Evolutionary conservation across 2,797 vertebrate species (phyloP), one percentile per base, ranked within the genome.

Genomic region (Tragelaphus oryx): DNA sequence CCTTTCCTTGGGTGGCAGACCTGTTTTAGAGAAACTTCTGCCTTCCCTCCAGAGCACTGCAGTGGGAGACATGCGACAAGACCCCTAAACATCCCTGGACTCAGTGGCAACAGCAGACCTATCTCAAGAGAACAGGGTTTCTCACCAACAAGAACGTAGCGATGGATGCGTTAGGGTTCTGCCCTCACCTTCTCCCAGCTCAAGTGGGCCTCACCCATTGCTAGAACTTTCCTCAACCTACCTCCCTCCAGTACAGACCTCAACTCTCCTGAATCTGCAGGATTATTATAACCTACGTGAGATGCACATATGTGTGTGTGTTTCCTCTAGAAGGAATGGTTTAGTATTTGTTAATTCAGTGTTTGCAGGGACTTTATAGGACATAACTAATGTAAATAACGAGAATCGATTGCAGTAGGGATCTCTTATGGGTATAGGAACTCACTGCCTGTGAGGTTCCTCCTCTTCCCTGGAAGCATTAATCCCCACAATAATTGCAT

Each of bases 351-450:
- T 24, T 71, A 16, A 41, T 24, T 71, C 20, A 1, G 22, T 2
- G 30, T 20, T 50, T 59, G 11, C 16, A 6, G n/a, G 1, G n/a
- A 13, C 83, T 13, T 10, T n/a, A 2, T 4, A 54, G 20, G 48
- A 54, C 20, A 8, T 8, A 17, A 4, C 37, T 2, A 16, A 48
- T 30, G 1, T 4, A 22, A 24, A 24, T 33, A 11, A 44, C 0
- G 9, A 82, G 50, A 68, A 18, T 1, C 0, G 10, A n/a, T 2
- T 2, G 4, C 0, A 6, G n/a, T 0, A 33, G 6, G 7, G 2
- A 4, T 16, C 55, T 30, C 33, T 16, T 2, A 20, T 5, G 33
- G 22, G 18, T 26, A 11, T 2, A 16, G n/a, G 37, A 10, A 28
- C 48, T 65, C 48, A 9, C 4, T 18, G 33, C 22, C 28, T 5